A percentile compares a stretch with the other conserved stretches of the same genome.
These are phyloP conservation scores for Xestia rhomboidea DNA, from an alignment of 2,888 invertebrate genomes.

Conservation along the genomic window DNA sequence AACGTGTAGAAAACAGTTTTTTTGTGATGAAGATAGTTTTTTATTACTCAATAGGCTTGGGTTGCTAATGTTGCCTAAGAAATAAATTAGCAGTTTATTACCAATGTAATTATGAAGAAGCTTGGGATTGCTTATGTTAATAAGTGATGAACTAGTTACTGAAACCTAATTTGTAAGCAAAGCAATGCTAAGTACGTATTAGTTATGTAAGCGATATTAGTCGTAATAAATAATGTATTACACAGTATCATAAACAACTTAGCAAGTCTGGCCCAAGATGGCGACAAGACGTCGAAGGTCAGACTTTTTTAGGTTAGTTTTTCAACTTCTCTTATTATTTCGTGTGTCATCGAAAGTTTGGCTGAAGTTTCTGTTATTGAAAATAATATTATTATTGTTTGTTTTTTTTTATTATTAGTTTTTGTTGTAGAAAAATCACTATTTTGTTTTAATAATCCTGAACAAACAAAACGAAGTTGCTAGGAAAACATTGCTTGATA, in stretches of 20 bases:
- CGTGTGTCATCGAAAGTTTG: constrained; percentile 31
- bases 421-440: not conserved
- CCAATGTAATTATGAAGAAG: not conserved
- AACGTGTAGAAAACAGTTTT: not conserved
- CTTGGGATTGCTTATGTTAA: constrained; percentile 30
- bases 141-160: constrained; percentile 19
- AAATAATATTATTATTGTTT: constrained; percentile 25
- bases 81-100: constrained; percentile 20
- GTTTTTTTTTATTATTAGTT: constrained; percentile 19
- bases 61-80: not conserved
- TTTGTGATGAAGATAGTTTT: not conserved
- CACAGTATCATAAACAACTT: constrained; percentile 40
- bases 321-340: constrained; percentile 43
- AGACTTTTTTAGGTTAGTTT: constrained; percentile 35
- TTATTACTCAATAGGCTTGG: not conserved
- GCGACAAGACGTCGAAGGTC: constrained; percentile 53
- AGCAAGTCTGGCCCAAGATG: constrained; percentile 45
- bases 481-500: not conserved
- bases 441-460: not conserved
- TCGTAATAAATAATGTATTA: constrained; percentile 48
- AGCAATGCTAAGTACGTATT: constrained; percentile 26
- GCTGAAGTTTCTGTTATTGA: constrained; percentile 9
- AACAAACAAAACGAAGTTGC: not conserved
- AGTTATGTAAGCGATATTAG: constrained; percentile 37
- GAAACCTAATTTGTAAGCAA: constrained; percentile 28